Conservation (phyloP, 2,888 invertebrate species). For the Eristalis tenax region DNA sequence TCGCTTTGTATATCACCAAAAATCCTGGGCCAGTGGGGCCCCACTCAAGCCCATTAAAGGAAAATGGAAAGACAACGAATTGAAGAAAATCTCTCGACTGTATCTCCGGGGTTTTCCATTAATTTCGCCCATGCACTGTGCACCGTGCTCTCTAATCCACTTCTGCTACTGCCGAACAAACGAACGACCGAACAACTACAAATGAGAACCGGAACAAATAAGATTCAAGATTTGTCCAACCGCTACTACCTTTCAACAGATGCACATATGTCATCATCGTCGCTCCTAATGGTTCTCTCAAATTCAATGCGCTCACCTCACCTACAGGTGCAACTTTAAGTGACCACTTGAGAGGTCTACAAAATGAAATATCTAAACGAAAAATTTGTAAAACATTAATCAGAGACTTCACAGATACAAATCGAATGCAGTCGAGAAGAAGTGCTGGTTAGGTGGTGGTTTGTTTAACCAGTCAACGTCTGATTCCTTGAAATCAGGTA, state of each 20-base stretch:
- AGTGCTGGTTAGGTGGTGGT: not conserved
- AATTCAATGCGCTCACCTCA: not conserved
- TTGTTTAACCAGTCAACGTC: constrained; percentile 50
- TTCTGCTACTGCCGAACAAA: not conserved
- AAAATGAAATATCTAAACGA: constrained; percentile 24
- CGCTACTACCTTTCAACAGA: constrained; percentile 16
- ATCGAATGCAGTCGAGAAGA: constrained; percentile 39
- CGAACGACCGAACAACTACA: constrained; percentile 3
- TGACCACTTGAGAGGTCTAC: constrained; percentile 39
- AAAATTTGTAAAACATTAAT: constrained; percentile 71
- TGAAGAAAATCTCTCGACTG: constrained; percentile 58
- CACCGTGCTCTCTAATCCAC: not conserved
- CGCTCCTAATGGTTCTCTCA: constrained; percentile 17
- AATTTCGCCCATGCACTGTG: constrained; percentile 1
- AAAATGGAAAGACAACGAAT: constrained; percentile 36
- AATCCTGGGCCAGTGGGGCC: constrained; percentile 3
- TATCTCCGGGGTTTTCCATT: constrained; percentile 58
- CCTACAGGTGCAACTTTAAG: constrained; percentile 64
- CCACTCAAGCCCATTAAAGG: constrained; percentile 39
- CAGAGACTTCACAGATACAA: constrained; percentile 68
- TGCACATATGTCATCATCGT: constrained; percentile 24
- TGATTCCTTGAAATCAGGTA: constrained; percentile 67
- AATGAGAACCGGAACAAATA: constrained; percentile 70
- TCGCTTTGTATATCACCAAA: not conserved
- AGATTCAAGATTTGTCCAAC: constrained; percentile 42